A percentile compares a stretch with the other conserved stretches of the same genome.
Conservation (phyloP, 2,888 invertebrate species). For the Eilema caniola region DNA sequence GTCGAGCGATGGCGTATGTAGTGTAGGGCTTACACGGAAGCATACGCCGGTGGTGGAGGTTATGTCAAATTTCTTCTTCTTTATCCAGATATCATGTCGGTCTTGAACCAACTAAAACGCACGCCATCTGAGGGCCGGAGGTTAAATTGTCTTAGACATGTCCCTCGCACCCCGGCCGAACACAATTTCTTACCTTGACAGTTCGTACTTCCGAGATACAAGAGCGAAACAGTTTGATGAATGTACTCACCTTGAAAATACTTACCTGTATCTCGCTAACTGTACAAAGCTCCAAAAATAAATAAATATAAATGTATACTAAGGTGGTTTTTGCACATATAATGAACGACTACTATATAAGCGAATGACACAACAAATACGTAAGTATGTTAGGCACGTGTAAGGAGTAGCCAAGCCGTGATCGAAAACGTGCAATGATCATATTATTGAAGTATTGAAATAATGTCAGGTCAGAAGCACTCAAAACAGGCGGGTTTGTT, state of each 20-base stretch:
- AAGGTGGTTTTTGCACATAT: neutral
- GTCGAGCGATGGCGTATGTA: no score
- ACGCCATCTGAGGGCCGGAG: no score
- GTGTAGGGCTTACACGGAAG: no score
- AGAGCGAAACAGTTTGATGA: neutral
- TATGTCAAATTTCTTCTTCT: no score
- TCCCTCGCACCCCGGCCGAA: no score
- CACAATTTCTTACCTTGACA: no score
- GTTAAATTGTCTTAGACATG: no score
- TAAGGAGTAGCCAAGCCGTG: neutral
- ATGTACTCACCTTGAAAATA: neutral
- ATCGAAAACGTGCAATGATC: neutral
- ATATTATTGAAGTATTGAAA: neutral
- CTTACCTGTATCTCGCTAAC: neutral
- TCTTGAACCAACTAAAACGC: no score
- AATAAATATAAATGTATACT: neutral
- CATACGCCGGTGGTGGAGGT: no score
- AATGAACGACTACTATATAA: neutral
- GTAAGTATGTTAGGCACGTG: slow-evolving; percentile 2
- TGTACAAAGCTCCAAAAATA: neutral
- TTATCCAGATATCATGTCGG: no score
- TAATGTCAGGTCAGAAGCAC: slow-evolving; percentile 3
- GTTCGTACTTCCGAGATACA: no score
- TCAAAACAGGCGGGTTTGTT: neutral
- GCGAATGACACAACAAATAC: neutral